Conservation (phyloP, 2,113 vertebrate species). For the Gymnarchus niloticus region DNA sequence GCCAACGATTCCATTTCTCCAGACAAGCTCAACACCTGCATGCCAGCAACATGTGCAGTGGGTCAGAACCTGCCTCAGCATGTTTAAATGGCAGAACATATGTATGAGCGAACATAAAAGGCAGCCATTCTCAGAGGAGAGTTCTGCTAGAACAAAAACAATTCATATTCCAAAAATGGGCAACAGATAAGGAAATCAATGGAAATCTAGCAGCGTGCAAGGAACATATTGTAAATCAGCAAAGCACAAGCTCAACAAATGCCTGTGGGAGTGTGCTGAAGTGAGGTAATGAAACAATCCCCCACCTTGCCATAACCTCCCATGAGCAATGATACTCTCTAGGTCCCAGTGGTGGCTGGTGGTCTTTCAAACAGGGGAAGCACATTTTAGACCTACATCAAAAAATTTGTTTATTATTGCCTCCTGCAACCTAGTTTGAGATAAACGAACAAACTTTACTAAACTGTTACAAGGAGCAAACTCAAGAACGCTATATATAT, state of each 20-base stretch:
- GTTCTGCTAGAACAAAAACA: neutral
- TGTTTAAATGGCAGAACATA: neutral
- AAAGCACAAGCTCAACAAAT: constrained; percentile 5
- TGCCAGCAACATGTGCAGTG: neutral
- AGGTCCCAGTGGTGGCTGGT: too few species aligned
- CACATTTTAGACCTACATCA: too few species aligned
- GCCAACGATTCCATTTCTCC: too few species aligned
- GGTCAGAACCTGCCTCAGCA: neutral
- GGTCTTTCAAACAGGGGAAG: too few species aligned
- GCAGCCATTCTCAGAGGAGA: neutral
- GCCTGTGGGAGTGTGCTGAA: neutral
- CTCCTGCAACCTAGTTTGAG: too few species aligned
- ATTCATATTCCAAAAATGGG: neutral
- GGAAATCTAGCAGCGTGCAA: neutral
- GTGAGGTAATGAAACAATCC: constrained; percentile 17
- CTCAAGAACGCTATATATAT: too few species aligned
- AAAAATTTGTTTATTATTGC: too few species aligned
- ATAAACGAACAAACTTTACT: too few species aligned
- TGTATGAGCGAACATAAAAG: too few species aligned
- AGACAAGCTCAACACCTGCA: neutral
- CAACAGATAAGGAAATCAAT: neutral
- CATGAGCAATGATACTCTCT: constrained; percentile 34
- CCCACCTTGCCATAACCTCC: neutral
- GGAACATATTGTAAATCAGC: neutral
- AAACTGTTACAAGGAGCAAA: too few species aligned